A percentile compares a stretch with the other conserved stretches of the same genome.
Evolutionary conservation across 2,888 invertebrate species (phyloP).

Genomic region (Spatulosminthurus flaviceps): DNA sequence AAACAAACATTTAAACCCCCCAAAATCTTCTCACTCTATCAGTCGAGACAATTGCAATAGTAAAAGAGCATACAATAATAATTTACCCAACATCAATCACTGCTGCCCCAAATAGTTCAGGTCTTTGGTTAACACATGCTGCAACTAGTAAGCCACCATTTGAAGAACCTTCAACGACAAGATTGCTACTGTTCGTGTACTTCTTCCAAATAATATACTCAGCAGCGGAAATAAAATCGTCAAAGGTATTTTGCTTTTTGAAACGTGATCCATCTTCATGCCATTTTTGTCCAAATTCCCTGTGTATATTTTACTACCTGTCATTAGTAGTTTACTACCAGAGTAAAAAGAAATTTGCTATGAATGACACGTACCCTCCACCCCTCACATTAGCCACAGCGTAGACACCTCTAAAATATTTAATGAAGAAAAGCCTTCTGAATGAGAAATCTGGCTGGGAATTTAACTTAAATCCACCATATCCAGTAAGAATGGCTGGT

Average conservation of each 20-base stretch:
- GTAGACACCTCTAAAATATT: conserved; percentile 86
- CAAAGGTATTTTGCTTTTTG: conserved; percentile 29
- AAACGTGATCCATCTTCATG: conserved; percentile 6
- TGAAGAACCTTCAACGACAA: conserved; percentile 22
- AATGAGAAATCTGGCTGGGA: conserved; percentile 15
- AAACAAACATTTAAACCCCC: too few species aligned
- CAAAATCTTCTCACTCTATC: too few species aligned
- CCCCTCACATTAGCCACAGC: conserved; percentile 95
- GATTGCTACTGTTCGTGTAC: conserved; percentile 26
- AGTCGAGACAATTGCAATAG: background rate
- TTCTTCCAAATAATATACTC: conserved; percentile 23
- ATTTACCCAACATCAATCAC: conserved; percentile 31
- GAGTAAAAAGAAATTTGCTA: background rate
- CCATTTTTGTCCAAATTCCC: conserved; percentile 36
- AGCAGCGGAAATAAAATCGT: conserved; percentile 35
- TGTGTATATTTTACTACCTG: background rate
- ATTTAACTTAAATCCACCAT: conserved; percentile 40
- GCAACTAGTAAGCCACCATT: conserved; percentile 32
- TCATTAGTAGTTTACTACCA: background rate
- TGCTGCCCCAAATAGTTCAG: conserved; percentile 35
- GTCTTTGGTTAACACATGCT: conserved; percentile 31
- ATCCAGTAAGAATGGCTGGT: conserved; percentile 37
- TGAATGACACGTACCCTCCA: conserved; percentile 75
- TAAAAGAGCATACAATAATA: background rate
- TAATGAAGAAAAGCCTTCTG: conserved; percentile 71